These are phyloP conservation scores for Gymnocephalus cernua DNA, from an alignment of 2,113 vertebrate genomes.

Conservation along the genomic window DNA sequence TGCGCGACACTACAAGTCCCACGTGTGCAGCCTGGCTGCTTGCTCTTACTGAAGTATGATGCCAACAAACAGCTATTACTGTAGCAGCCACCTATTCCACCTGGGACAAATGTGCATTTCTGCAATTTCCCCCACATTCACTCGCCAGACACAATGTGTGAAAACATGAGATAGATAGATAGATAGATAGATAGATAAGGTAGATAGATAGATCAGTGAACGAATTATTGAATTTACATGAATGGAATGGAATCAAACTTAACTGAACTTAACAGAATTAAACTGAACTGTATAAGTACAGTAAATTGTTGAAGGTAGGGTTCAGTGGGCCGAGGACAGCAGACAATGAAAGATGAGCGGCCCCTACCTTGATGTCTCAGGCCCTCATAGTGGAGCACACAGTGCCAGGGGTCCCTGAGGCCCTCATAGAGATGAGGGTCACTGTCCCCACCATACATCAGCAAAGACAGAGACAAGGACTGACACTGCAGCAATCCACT, in stretches of 20 bases:
- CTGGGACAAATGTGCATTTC: conserved; percentile 17
- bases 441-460: conserved; percentile 58
- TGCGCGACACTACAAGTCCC: conserved; percentile 14
- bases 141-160: not conserved
- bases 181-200: not conserved
- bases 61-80: conserved; percentile 42
- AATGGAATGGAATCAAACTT: not conserved
- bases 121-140: not conserved
- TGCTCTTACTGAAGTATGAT: conserved; percentile 39
- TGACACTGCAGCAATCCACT: conserved; percentile 34
- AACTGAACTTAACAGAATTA: no score
- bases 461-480: conserved; percentile 53
- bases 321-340: conserved; percentile 3
- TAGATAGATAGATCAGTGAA: not conserved
- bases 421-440: conserved; percentile 52
- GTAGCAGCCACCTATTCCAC: conserved; percentile 30
- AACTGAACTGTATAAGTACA: not conserved
- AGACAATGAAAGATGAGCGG: conserved; percentile 32
- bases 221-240: not conserved
- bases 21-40: conserved; percentile 18
- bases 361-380: conserved; percentile 35
- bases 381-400: conserved; percentile 38
- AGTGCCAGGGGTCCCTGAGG: conserved; percentile 27
- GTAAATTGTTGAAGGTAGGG: conserved; percentile 12
- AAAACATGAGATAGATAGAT: not conserved